Evolutionary conservation across 2,797 vertebrate species (phyloP), one percentile per base, ranked within the genome.

Genomic region (Cebuella pygmaea): DNA sequence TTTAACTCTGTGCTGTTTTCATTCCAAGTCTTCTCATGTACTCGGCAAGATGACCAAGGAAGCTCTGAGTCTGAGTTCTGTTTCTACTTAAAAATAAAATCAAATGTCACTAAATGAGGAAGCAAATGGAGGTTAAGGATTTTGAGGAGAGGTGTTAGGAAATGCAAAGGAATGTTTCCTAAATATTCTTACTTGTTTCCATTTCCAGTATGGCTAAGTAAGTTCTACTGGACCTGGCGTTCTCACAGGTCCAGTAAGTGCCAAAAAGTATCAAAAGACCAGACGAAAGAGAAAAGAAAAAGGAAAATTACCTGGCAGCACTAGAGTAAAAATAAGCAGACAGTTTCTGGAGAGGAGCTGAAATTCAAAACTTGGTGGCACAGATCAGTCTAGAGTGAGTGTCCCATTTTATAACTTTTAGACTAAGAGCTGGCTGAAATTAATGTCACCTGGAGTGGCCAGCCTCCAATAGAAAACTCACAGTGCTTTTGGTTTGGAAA

Each of bases 11-110:
- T 59, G 30, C n/a, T 89, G 4, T 36, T 95, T 96, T 84, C 74
- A 95, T 76, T 90, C 64, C 20, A 89, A 27, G 55, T 76, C 44
- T 94, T 59, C 30, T 87, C 1, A 12, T 75, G 9, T 76, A 11
- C 33, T 96, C 80, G 55, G 81, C 76, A 81, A 93, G 81, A 75
- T 94, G 81, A 92, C 85, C 41, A 90, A 92, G 55, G 74, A 74
- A 89, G 30, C 41, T 36, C 46, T 81, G 48, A 75, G 27, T 76
- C 72, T 67, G 46, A 80, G 48, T 96, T 95, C 39, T 33, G 9
- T 72, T 95, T 95, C 59, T 90, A 75, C 12, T 91, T 95, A 55
- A 94, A 92, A 93, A 17, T 41, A 75, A 96, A 97, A 80, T 61
- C 41, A 88, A 41, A 10, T 50, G 39, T 84, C 19, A 52, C 48